Evolutionary conservation across 2,888 invertebrate genomes (phyloP), one percentile per base, ranked within the genome.

Genomic region (Diaperis boleti): DNA sequence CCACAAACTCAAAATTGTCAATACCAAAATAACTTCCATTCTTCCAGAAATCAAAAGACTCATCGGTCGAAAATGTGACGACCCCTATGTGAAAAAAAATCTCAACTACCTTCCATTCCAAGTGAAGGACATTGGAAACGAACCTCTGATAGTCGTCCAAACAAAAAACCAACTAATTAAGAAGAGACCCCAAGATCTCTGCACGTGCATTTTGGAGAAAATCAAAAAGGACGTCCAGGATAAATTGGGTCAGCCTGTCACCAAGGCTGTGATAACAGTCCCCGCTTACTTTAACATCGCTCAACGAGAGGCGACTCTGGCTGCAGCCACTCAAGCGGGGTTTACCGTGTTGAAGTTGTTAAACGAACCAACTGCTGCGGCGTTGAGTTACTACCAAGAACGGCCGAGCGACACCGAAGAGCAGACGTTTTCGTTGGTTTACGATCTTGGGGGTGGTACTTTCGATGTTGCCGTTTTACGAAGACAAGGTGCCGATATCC

Each of bases 381-480:
- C 74, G 8, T 20, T 74, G 6, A 65, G 70, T 4, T 73, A 69
- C 45, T 59, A 59, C 13, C 44, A 62, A 10, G 47, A 67, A 20
- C 64, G 70, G 4, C 47, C 52, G n/a, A 62, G 64, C 10, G 41
- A 13, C 8, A 15, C 8, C 8, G 64, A 62, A 3, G 37, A 59
- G 11, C 65, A 64, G 37, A 52, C 31, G 14, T 68, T 66, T 22
- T 59, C 72, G 13, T 31, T 72, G 5, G 71, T 74, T 35, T 74
- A 66, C 42, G 74, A 74, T 61, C 66, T 74, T 13, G 74, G 73
- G 3, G 73, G 73, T 5, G 74, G 73, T 11, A 74, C 74, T 2
- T 72, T 74, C 31, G 73, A 74, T 33, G 70, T 74, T 2, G 71
- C 73, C 2, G 65, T 74, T 26, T 42, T 72, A 4, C 56, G 59